A percentile compares a stretch with the other conserved stretches of the same genome.
phyloP scores from a whole-genome alignment of 2,113 vertebrate genomes.

The Hyperopisus bebe region DNA sequence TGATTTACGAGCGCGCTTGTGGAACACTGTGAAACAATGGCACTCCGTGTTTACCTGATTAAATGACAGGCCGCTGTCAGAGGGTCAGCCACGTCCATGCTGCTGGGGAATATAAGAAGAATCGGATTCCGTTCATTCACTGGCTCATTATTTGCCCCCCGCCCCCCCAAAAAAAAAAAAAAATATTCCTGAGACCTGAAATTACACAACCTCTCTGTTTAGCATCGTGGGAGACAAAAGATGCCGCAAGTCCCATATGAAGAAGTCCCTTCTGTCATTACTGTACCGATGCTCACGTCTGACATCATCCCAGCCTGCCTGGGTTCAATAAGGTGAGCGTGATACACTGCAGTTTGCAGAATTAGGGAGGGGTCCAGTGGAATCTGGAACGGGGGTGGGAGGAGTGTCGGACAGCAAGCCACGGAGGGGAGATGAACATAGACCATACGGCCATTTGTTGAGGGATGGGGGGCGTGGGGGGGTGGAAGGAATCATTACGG shows the following conservation, averaged over 20 bases:
- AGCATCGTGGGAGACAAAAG: slow-evolving; percentile 12
- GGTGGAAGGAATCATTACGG: not conserved
- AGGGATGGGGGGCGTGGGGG: not conserved
- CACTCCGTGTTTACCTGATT: not conserved
- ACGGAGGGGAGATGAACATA: not conserved
- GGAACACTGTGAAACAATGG: not conserved
- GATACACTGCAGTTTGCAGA: not conserved
- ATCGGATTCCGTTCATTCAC: not conserved
- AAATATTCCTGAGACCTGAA: slow-evolving; percentile 18
- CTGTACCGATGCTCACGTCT: slow-evolving; percentile 15
- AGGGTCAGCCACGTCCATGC: not conserved
- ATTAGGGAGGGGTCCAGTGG: slow-evolving; percentile 12
- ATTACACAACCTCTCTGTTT: slow-evolving; percentile 22
- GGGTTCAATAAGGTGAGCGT: not conserved
- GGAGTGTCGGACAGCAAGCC: not conserved
- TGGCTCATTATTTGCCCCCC: not conserved
- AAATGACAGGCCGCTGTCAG: not conserved
- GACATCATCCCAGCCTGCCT: slow-evolving; percentile 4
- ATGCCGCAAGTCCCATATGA: not conserved
- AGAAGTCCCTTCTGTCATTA: slow-evolving; percentile 5
- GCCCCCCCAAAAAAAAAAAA: not conserved
- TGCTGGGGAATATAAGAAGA: not conserved
- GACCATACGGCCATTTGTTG: not conserved
- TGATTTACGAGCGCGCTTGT: not conserved
- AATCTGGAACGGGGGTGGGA: not conserved